Base-by-base conservation (phyloP, 2,888 invertebrate genomes). In the Lasius fuliginosus region DNA sequence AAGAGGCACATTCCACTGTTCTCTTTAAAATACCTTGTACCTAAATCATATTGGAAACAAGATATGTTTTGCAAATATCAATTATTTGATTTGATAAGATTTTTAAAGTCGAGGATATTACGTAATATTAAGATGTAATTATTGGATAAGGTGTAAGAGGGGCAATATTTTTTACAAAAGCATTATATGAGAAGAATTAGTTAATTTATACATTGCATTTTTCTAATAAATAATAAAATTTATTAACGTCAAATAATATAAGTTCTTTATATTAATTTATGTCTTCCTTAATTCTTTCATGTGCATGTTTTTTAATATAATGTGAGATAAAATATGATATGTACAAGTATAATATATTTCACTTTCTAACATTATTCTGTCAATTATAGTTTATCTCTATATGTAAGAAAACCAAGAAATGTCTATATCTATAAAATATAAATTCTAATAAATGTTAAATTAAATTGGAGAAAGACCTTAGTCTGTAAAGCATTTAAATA, bases 401-500 rank as follows among this genome's bases (percentile, higher is more conserved):
- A 69, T 36, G 23, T 81, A 77, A 71, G 74, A 42, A 18, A 49
- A 58, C 6, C 18, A 36, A 18, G 3, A 68, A 33, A 30, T 53
- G 27, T 68, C n/a, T 5, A 69, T 83, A 79, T 68, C 30, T 83
- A 27, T 60, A 42, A 60, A 46, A 56, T 58, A 62, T 46, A 85
- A 73, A 42, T 77, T 74, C 65, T 84, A 84, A 40, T 56, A 83
- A 75, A 77, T 76, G 73, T 86, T 79, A 40, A 85, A 81, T 82
- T 56, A 81, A 86, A 58, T 64, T 76, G 64, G 49, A 2, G n/a
- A 46, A 77, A 71, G 36, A 77, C 53, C 79, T 86, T 90, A 83
- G 85, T 84, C 83, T 90, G 85, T 87, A 85, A 89, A 89, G 62
- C 69, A 85, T 89, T 90, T 83, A 81, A 83, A 75, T 85, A 86